Evolutionary conservation across 2,113 vertebrate genomes (phyloP).

Genomic region (Pelodiscus sinensis): DNA sequence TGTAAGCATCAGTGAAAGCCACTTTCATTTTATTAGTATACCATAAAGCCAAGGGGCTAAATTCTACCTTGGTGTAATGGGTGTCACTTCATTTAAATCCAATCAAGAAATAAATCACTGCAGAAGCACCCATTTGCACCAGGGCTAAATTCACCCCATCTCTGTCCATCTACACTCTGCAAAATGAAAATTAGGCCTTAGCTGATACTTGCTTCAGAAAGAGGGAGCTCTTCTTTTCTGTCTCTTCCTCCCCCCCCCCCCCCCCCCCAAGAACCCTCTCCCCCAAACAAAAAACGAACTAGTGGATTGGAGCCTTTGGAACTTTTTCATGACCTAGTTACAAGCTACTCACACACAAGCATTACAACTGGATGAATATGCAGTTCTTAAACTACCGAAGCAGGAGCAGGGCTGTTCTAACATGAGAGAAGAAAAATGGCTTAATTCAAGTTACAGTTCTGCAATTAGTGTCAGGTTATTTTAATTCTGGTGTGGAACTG

Average conservation of each 20-base stretch:
- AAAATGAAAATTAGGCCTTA: background rate
- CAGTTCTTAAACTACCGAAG: background rate
- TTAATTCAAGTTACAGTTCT: background rate
- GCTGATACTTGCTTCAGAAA: fast-evolving
- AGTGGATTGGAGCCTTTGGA: background rate
- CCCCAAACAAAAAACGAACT: background rate
- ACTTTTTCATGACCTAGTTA: background rate
- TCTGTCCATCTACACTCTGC: background rate
- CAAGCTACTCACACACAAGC: background rate
- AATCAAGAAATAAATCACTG: background rate
- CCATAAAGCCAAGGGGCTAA: background rate
- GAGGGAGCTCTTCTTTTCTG: background rate
- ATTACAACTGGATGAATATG: background rate
- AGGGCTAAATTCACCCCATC: background rate
- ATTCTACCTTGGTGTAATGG: background rate
- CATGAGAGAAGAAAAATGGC: background rate
- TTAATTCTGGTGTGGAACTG: background rate
- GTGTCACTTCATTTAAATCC: background rate
- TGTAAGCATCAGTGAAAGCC: background rate
- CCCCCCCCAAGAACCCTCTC: too few relatives aligned
- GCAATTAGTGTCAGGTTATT: constrained; percentile 1
- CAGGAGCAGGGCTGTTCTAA: background rate
- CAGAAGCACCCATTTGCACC: background rate
- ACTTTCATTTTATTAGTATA: background rate
- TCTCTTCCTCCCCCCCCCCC: background rate